These are phyloP conservation scores for Aurelia aurita complex sp. Pacific DNA, from an alignment of 30 jellyfish, hydroid and myxozoan species.

Conservation along the genomic window DNA sequence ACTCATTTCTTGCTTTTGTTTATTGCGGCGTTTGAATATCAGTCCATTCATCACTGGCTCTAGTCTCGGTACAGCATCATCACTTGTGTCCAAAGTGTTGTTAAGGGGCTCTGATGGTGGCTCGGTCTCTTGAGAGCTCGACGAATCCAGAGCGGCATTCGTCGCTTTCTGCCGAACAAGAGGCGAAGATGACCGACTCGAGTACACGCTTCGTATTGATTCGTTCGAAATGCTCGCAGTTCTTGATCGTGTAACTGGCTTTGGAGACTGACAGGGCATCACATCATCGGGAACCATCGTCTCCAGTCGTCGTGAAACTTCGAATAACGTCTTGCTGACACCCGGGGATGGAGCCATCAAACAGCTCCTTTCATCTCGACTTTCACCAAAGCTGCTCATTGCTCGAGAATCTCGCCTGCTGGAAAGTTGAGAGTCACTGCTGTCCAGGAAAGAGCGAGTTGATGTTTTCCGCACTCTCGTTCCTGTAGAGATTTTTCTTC, in stretches of 20 bases:
- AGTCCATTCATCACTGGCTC: constrained; percentile 61
- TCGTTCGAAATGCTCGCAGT: constrained; percentile 17
- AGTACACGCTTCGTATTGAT: constrained; percentile 30
- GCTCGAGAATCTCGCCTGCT: constrained; percentile 45
- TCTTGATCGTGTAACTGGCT: neutral
- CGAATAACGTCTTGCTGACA: constrained; percentile 68
- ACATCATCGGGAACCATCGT: constrained; percentile 62
- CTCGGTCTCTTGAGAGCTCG: constrained; percentile 56
- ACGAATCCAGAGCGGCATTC: constrained; percentile 19
- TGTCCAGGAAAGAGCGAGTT: constrained; percentile 39
- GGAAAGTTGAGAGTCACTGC: constrained; percentile 48
- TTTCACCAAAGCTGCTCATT: constrained; percentile 8
- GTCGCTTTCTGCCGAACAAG: constrained; percentile 73
- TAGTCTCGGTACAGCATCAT: constrained; percentile 46
- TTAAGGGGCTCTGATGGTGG: constrained; percentile 15
- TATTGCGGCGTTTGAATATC: constrained; percentile 49
- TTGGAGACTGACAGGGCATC: constrained; percentile 1
- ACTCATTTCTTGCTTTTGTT: constrained; percentile 21
- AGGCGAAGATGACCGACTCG: constrained; percentile 73
- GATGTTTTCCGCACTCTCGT: constrained; percentile 17
- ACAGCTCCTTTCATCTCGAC: constrained; percentile 43
- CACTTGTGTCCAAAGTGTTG: constrained; percentile 11
- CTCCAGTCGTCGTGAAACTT: constrained; percentile 72
- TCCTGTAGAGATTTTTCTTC: constrained; percentile 6
- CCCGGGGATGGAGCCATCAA: constrained; percentile 82